These are phyloP conservation scores for Lanistes nyassanus DNA, from an alignment of 1,140 invertebrate species.

Conservation along the genomic window DNA sequence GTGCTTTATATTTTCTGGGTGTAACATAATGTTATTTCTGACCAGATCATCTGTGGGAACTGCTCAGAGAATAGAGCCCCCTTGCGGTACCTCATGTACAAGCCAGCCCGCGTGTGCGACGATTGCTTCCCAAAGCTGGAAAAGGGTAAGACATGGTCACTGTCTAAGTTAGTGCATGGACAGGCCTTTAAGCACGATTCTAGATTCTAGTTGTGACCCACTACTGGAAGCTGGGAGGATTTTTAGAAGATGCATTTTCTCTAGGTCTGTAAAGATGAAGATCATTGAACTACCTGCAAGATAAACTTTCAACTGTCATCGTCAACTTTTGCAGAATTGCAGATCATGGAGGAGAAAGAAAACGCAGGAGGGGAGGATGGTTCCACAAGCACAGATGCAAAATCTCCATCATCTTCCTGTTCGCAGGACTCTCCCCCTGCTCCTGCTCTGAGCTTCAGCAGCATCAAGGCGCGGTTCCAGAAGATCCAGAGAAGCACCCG, in stretches of 20 bases:
- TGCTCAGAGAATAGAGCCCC: conserved; percentile 78
- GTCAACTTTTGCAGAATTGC: no score
- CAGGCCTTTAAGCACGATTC: no score
- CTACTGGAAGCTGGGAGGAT: no score
- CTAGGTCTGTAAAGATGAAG: no score
- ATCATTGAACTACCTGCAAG: no score
- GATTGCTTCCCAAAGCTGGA: conserved; percentile 71
- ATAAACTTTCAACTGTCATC: no score
- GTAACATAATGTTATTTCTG: conserved; percentile 27
- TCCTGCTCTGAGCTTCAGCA: conserved; percentile 35
- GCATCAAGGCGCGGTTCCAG: conserved; percentile 46
- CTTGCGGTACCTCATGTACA: conserved; percentile 74
- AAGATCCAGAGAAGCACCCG: conserved; percentile 50
- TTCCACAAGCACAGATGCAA: not conserved
- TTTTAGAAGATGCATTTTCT: no score
- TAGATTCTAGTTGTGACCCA: no score
- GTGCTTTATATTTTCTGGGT: no score
- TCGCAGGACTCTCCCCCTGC: conserved; percentile 19
- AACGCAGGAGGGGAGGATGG: conserved; percentile 14
- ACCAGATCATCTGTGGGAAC: conserved; percentile 76
- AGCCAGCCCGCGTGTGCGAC: conserved; percentile 73
- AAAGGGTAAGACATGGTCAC: conserved; percentile 54
- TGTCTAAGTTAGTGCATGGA: no score
- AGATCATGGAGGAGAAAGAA: conserved; percentile 6
- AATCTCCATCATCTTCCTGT: not conserved